These are phyloP conservation scores for Diplazon laetatorius DNA, from an alignment of 2,888 invertebrate species.

Conservation along the genomic window DNA sequence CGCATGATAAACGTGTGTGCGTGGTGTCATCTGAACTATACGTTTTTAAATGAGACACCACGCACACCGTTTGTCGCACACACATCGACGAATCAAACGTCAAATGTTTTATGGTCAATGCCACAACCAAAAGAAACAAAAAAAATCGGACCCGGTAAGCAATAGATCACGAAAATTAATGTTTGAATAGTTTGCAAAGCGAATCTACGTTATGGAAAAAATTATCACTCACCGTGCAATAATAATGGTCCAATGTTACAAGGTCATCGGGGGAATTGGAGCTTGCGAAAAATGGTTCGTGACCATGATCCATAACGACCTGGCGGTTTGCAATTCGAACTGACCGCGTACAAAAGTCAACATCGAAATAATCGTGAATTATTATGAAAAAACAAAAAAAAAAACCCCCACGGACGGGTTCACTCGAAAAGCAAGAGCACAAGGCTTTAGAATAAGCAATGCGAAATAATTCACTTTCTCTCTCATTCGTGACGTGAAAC, in stretches of 20 bases:
- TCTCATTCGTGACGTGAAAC: neutral
- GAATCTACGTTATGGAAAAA: too few species aligned
- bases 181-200: too few species aligned
- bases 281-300: neutral
- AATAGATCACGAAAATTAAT: too few species aligned
- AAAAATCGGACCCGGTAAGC: slow-evolving; percentile 6
- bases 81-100: slow-evolving; percentile 23
- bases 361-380: neutral
- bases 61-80: neutral
- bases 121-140: too few species aligned
- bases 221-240: slow-evolving; percentile 31
- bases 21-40: too few species aligned
- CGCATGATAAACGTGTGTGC: too few species aligned
- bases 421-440: neutral
- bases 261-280: neutral
- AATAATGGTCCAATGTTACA: neutral
- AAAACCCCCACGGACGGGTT: neutral
- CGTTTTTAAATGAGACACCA: too few species aligned
- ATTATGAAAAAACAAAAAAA: slow-evolving; percentile 12
- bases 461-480: slow-evolving; percentile 12
- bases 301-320: neutral
- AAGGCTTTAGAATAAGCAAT: slow-evolving; percentile 9
- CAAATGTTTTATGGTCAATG: neutral
- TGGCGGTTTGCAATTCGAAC: slow-evolving; percentile 26
- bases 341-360: slow-evolving; percentile 8